These are phyloP conservation scores for Sula dactylatra DNA, from an alignment of 2,113 vertebrate species.

Conservation along the genomic window DNA sequence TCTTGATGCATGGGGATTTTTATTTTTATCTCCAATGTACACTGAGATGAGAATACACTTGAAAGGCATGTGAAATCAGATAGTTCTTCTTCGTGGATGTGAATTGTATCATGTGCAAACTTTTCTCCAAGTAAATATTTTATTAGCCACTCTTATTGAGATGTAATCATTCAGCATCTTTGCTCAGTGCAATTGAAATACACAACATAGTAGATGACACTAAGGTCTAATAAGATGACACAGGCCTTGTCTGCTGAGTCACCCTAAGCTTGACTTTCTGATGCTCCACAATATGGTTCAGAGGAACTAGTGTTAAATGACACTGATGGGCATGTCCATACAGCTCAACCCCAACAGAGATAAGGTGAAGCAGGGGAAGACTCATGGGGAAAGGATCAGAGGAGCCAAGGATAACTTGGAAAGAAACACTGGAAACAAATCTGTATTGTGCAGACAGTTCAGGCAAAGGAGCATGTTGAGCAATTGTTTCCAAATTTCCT, in stretches of 20 bases:
- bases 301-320: background rate
- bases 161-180: background rate
- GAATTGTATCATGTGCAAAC: rapidly evolving
- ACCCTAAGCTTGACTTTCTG: background rate
- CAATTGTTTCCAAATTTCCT: background rate
- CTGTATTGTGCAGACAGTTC: background rate
- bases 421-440: background rate
- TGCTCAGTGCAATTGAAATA: background rate
- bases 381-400: background rate
- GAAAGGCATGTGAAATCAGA: background rate
- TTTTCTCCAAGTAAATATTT: background rate
- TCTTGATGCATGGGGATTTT: background rate
- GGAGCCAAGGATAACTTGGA: background rate
- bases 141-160: background rate
- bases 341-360: background rate
- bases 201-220: background rate
- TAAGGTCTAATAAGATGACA: background rate
- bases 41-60: background rate
- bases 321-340: background rate
- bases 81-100: background rate
- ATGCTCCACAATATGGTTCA: background rate
- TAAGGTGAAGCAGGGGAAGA: background rate
- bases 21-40: background rate
- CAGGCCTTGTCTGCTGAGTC: background rate
- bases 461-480: background rate